These are phyloP conservation scores for Euglossa dilemma DNA, from an alignment of 1,140 invertebrate genomes.

Conservation along the genomic window DNA sequence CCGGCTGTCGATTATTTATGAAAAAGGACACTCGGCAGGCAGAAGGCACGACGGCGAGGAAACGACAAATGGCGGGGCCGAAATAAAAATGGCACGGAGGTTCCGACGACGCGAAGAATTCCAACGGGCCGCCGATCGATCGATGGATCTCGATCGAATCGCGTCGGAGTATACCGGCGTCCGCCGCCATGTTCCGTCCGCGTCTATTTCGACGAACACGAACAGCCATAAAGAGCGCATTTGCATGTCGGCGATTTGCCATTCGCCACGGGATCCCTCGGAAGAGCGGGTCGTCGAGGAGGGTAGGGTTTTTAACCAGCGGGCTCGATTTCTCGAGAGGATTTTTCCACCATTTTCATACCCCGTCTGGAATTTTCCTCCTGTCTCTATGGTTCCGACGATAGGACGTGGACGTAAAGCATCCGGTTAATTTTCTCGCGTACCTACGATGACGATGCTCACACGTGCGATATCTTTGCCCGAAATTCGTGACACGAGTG, in stretches of 20 bases:
- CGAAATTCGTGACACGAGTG: no score
- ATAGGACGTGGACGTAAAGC: no score
- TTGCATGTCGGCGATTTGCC: constrained; percentile 57
- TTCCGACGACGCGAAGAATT: constrained; percentile 33
- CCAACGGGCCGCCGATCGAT: constrained; percentile 25
- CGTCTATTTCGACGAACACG: constrained; percentile 36
- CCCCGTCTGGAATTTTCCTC: neutral
- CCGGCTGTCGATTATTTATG: constrained; percentile 41
- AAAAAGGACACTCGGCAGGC: constrained; percentile 21
- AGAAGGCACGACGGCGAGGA: no score
- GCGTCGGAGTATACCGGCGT: no score
- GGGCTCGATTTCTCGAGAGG: neutral
- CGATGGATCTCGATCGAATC: no score
- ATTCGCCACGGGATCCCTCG: constrained; percentile 30
- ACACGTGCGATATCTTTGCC: no score
- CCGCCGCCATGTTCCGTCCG: neutral
- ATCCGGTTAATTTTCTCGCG: no score
- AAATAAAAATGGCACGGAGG: constrained; percentile 27
- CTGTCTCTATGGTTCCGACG: no score
- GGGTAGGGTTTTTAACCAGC: neutral
- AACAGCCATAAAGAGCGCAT: constrained; percentile 54
- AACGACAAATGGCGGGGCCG: neutral
- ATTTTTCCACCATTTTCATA: neutral
- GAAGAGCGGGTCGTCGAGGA: neutral
- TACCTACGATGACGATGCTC: no score